phyloP scores from a whole-genome alignment of 2,797 vertebrate genomes.

The Phalanger gymnotis region DNA sequence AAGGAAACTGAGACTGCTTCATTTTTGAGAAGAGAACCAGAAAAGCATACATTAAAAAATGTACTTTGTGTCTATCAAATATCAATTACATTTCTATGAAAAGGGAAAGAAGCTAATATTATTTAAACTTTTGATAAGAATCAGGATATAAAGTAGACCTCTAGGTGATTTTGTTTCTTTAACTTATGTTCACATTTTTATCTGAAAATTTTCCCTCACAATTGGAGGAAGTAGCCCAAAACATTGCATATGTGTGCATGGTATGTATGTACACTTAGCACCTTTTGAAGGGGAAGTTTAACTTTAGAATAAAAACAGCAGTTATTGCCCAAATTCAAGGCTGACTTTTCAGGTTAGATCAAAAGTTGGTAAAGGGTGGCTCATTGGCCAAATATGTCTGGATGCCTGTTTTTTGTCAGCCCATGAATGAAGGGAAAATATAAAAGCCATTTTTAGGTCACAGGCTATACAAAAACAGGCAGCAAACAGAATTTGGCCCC shows the following conservation, averaged over 20 bases:
- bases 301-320: background rate
- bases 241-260: background rate
- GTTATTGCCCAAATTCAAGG: background rate
- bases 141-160: background rate
- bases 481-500: background rate
- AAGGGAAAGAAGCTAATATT: background rate
- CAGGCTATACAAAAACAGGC: background rate
- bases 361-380: background rate
- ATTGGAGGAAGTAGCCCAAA: background rate
- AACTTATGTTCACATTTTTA: background rate
- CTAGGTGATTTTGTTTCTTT: too few species aligned
- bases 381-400: background rate
- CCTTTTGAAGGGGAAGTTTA: background rate
- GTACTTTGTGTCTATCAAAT: background rate
- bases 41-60: background rate
- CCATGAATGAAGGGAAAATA: background rate
- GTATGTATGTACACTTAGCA: background rate
- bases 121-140: background rate
- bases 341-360: background rate
- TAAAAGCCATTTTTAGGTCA: background rate
- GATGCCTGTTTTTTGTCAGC: background rate
- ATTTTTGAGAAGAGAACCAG: background rate
- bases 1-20: background rate
- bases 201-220: background rate
- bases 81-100: background rate